Conservation (phyloP, 2,888 invertebrate genomes). For the Trissolcus japonicus region DNA sequence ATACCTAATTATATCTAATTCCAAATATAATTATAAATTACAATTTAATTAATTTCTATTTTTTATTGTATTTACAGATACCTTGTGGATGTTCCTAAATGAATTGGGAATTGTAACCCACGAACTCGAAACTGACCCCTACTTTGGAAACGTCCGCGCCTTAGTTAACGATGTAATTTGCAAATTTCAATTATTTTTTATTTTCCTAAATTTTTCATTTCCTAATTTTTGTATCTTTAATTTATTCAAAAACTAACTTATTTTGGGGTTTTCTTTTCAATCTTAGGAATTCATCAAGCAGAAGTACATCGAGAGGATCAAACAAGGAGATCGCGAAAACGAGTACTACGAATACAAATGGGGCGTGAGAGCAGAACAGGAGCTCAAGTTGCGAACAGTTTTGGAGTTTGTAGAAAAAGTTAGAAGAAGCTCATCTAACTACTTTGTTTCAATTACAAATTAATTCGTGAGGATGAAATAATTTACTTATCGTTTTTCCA, state of each 20-base stretch:
- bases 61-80: slow-evolving; percentile 72
- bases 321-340: slow-evolving; percentile 74
- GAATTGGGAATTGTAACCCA: slow-evolving; percentile 76
- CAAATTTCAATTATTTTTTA: not conserved
- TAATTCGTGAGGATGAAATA: not conserved
- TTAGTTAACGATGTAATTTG: slow-evolving; percentile 62
- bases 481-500: slow-evolving; percentile 36
- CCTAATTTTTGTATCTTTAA: no score
- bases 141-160: slow-evolving; percentile 66
- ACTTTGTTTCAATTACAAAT: not conserved
- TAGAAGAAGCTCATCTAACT: slow-evolving; percentile 31
- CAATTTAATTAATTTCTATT: slow-evolving; percentile 15
- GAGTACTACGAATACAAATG: slow-evolving; percentile 77
- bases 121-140: slow-evolving; percentile 65
- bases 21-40: not conserved
- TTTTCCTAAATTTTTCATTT: not conserved
- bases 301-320: slow-evolving; percentile 62
- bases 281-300: slow-evolving; percentile 74
- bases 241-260: no score
- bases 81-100: slow-evolving; percentile 77
- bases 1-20: not conserved
- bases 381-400: slow-evolving; percentile 77
- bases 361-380: slow-evolving; percentile 78
- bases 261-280: no score
- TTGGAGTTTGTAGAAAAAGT: slow-evolving; percentile 79